Evolutionary conservation across 2,113 vertebrate species (phyloP).

Genomic region (Polyodon spathula): DNA sequence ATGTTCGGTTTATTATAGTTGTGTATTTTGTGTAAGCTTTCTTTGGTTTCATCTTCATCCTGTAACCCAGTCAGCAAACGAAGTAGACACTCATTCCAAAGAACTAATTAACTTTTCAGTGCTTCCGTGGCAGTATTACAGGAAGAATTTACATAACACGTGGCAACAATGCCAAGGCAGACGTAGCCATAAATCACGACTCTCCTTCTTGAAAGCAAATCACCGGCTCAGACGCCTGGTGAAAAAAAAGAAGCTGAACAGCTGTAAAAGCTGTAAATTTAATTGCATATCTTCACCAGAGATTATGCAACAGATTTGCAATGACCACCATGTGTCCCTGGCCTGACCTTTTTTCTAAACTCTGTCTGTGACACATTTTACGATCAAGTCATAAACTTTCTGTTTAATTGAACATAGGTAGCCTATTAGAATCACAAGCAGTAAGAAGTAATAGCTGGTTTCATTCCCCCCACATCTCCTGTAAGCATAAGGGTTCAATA

Average conservation of each 20-base stretch:
- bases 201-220: conserved; percentile 32
- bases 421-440: background rate
- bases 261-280: conserved; percentile 16
- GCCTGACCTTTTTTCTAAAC: background rate
- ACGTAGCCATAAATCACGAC: conserved; percentile 40
- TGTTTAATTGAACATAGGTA: background rate
- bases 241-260: conserved; percentile 13
- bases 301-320: conserved; percentile 9
- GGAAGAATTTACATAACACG: conserved; percentile 3
- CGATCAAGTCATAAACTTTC: background rate
- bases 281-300: conserved; percentile 4
- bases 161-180: conserved; percentile 30
- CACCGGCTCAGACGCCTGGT: conserved; percentile 14
- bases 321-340: background rate
- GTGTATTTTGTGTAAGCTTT: background rate
- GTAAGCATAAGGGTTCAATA: conserved; percentile 1
- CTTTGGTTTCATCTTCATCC: background rate
- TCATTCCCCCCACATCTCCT: background rate
- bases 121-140: background rate
- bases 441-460: background rate
- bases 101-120: conserved; percentile 1
- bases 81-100: background rate
- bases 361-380: conserved; percentile 1
- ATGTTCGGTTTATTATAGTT: background rate
- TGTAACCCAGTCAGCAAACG: background rate